Conservation (phyloP, 2,113 vertebrate species). For the Hippocampus comes region DNA sequence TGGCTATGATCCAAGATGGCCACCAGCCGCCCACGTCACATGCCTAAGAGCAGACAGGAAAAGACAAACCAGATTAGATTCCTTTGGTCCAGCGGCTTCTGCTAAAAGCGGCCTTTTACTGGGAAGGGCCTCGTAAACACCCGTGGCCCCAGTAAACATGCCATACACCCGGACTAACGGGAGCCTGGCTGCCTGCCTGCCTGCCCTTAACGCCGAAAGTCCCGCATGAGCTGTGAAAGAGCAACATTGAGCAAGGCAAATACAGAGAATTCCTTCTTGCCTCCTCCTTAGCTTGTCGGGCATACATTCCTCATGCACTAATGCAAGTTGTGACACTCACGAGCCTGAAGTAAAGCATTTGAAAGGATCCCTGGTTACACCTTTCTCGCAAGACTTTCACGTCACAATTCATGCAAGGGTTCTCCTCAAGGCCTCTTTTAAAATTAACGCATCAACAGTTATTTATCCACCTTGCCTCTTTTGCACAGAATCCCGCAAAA, state of each 20-base stretch:
- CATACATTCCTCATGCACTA: constrained; percentile 42
- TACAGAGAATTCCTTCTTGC: not conserved
- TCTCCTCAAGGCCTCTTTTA: no score
- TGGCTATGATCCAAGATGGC: constrained; percentile 42
- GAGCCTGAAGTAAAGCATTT: not conserved
- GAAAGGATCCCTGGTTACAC: not conserved
- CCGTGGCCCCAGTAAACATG: constrained; percentile 35
- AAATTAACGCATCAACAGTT: no score
- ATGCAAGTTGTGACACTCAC: constrained; percentile 51
- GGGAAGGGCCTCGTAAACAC: constrained; percentile 37
- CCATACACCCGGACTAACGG: constrained; percentile 2
- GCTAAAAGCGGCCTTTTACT: constrained; percentile 37
- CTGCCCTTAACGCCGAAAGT: constrained; percentile 16
- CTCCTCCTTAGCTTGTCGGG: constrained; percentile 10
- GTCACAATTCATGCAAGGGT: not conserved
- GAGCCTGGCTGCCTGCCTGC: constrained; percentile 22
- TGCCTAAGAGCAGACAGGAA: constrained; percentile 58
- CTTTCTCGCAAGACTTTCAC: not conserved
- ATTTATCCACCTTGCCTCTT: no score
- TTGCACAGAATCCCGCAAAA: no score
- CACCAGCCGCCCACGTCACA: constrained; percentile 56
- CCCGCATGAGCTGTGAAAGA: constrained; percentile 18
- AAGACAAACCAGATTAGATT: constrained; percentile 43
- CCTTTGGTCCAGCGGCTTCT: constrained; percentile 26
- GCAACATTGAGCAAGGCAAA: not conserved